These are phyloP conservation scores for Rambutsinella grinnellia DNA, from an alignment of 2,888 invertebrate genomes.

Conservation along the genomic window DNA sequence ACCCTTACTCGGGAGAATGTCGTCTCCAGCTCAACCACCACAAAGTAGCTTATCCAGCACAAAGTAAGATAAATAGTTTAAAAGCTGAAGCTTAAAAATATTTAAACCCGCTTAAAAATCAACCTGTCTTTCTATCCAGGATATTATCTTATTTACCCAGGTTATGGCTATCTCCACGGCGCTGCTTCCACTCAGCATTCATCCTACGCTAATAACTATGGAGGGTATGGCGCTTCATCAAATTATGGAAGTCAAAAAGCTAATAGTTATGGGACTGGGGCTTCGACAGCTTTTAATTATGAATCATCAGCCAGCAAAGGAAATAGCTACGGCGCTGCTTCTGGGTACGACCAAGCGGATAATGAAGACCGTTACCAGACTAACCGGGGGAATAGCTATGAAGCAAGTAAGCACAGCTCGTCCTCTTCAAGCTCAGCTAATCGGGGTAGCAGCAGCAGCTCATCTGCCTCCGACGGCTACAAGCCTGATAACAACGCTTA, in stretches of 20 bases:
- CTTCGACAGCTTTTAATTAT: neutral
- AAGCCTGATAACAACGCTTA: conserved; percentile 26
- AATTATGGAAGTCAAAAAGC: too few species aligned
- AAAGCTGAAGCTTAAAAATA: too few species aligned
- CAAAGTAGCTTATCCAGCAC: conserved; percentile 4
- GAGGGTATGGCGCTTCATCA: neutral
- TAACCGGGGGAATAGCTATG: neutral
- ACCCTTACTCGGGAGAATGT: neutral
- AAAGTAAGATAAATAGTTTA: too few species aligned
- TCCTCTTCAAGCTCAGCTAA: neutral
- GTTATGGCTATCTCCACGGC: neutral
- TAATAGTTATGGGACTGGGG: neutral
- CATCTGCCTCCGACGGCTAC: neutral
- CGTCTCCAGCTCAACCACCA: neutral
- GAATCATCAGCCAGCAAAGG: neutral
- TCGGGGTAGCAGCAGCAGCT: conserved; percentile 8
- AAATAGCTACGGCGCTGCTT: neutral
- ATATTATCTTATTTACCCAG: neutral
- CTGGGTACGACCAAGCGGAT: neutral
- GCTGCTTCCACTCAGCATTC: conserved; percentile 1
- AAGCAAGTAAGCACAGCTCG: neutral
- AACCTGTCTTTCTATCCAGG: too few species aligned
- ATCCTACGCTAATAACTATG: neutral
- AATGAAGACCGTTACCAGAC: neutral
- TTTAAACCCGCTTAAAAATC: too few species aligned